Evolutionary conservation across 2,888 invertebrate genomes (phyloP).

Genomic region (Pristionchus arcanus): DNA sequence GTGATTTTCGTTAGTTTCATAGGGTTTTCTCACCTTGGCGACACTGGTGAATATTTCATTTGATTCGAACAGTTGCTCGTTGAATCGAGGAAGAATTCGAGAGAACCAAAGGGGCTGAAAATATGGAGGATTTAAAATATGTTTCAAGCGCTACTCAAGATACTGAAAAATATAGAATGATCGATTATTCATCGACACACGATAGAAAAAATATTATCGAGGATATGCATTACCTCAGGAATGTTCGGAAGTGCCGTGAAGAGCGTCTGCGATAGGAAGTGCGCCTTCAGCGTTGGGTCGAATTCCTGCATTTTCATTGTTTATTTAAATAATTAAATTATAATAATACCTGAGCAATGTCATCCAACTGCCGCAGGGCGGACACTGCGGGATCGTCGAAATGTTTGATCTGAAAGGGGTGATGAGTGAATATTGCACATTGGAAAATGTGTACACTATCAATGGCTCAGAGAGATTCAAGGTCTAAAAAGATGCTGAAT

Average conservation of each 20-base stretch:
- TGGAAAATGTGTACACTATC: no score
- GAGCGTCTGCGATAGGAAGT: slow-evolving; percentile 89
- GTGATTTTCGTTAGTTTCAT: no score
- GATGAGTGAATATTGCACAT: neutral
- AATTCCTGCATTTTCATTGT: slow-evolving; percentile 83
- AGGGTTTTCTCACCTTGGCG: slow-evolving; percentile 1
- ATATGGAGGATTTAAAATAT: neutral
- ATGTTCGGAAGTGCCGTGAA: slow-evolving; percentile 71
- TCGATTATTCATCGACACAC: neutral
- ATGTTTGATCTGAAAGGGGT: slow-evolving; percentile 80
- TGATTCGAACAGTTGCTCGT: slow-evolving; percentile 71
- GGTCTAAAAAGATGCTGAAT: no score
- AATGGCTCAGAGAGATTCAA: no score
- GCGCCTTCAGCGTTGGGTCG: slow-evolving; percentile 90
- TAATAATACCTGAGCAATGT: slow-evolving; percentile 84
- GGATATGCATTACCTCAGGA: slow-evolving; percentile 66
- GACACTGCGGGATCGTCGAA: slow-evolving; percentile 92
- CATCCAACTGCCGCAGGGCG: slow-evolving; percentile 93
- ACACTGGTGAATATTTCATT: slow-evolving; percentile 45
- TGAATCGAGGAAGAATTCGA: slow-evolving; percentile 74
- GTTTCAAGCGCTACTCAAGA: neutral
- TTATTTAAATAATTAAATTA: neutral
- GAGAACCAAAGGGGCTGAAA: slow-evolving; percentile 76
- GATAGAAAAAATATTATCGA: neutral
- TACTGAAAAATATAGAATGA: neutral